phyloP scores from a whole-genome alignment of 1,140 invertebrate genomes.

The Cydia strobilella region DNA sequence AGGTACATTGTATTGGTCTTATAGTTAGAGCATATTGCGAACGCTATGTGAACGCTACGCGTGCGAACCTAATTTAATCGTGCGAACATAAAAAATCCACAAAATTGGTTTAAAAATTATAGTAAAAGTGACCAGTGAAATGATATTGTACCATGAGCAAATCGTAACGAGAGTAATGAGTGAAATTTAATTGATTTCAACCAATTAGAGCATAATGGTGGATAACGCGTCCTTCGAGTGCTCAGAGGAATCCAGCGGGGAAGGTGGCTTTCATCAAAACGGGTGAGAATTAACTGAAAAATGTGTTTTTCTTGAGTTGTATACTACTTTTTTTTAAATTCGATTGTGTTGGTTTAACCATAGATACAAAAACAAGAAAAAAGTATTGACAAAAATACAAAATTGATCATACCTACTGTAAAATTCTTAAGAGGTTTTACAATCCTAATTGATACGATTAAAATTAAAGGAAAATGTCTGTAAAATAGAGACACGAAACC shows the following conservation, averaged over 20 bases:
- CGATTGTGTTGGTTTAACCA: too few relatives aligned
- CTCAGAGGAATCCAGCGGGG: conserved; percentile 67
- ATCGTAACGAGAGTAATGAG: conserved; percentile 29
- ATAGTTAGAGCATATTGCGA: too few relatives aligned
- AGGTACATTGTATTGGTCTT: too few relatives aligned
- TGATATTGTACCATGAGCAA: conserved; percentile 38
- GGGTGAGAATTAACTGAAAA: conserved; percentile 40
- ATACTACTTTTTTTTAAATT: too few relatives aligned
- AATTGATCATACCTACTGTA: too few relatives aligned
- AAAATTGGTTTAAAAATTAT: background rate
- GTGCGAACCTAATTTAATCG: too few relatives aligned
- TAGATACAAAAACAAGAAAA: too few relatives aligned
- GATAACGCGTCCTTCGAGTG: conserved; percentile 74
- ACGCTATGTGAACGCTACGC: too few relatives aligned
- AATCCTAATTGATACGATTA: background rate
- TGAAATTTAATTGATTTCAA: conserved; percentile 24
- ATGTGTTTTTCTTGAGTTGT: too few relatives aligned
- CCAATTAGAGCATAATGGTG: conserved; percentile 51
- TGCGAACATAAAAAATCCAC: too few relatives aligned
- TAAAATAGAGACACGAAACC: background rate
- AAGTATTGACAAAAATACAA: too few relatives aligned
- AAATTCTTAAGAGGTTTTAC: too few relatives aligned
- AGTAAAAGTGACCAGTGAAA: conserved; percentile 35
- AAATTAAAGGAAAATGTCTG: background rate
- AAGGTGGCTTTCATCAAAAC: conserved; percentile 42